phyloP scores from a whole-genome alignment of 1,140 invertebrate genomes.

The Drosophila melanica region DNA sequence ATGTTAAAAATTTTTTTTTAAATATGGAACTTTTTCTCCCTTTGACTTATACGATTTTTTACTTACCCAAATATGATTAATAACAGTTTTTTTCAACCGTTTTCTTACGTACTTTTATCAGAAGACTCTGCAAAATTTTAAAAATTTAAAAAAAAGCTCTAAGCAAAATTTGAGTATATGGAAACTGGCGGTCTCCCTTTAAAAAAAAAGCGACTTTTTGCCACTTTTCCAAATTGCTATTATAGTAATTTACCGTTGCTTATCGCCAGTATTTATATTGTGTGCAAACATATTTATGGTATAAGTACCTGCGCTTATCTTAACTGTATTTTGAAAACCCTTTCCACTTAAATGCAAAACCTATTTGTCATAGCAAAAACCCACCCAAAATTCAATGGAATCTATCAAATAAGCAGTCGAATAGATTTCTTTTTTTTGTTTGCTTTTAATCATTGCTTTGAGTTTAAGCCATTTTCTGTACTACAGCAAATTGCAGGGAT shows the following conservation, averaged over 20 bases:
- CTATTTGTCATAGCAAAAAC: too few relatives aligned
- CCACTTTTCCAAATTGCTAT: background rate
- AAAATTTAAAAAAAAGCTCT: background rate
- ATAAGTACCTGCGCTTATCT: slow-evolving; percentile 1
- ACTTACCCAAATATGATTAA: too few relatives aligned
- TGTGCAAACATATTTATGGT: slow-evolving; percentile 1
- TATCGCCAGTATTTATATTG: background rate
- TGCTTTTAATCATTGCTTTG: slow-evolving; percentile 31
- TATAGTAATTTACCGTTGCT: slow-evolving; percentile 6
- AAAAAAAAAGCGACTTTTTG: background rate
- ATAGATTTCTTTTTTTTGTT: background rate
- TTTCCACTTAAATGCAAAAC: background rate
- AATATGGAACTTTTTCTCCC: too few relatives aligned
- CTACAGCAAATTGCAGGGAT: slow-evolving; percentile 94
- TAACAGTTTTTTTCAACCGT: too few relatives aligned
- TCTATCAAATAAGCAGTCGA: background rate
- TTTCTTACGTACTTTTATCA: too few relatives aligned
- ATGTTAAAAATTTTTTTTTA: too few relatives aligned
- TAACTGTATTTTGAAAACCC: background rate
- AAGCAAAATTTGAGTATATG: too few relatives aligned
- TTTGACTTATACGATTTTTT: too few relatives aligned
- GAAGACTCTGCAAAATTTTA: too few relatives aligned
- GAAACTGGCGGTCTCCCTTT: background rate
- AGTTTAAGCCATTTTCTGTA: slow-evolving; percentile 92
- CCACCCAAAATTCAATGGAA: background rate